A percentile compares a stretch with the other conserved stretches of the same genome.
Conservation (phyloP, 2,113 vertebrate genomes). For the Dryoscopus gambensis region DNA sequence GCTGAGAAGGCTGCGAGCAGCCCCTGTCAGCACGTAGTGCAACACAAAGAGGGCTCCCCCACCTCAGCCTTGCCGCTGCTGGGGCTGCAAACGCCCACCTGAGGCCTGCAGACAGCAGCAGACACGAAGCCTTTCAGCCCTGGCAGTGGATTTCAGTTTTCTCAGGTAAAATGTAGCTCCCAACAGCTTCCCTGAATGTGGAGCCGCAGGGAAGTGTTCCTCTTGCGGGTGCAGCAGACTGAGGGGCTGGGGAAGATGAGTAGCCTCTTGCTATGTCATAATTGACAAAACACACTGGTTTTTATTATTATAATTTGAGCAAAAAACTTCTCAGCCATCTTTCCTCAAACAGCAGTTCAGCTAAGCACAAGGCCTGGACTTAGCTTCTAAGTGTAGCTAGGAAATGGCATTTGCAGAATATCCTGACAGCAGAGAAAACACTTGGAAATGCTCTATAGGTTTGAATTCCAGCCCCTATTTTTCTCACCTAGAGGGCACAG, state of each 20-base stretch:
- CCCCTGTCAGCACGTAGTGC: neutral
- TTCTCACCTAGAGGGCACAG: constrained; percentile 32
- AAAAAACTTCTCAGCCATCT: constrained; percentile 45
- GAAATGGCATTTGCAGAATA: constrained; percentile 49
- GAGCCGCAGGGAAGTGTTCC: neutral
- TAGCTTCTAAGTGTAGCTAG: constrained; percentile 49
- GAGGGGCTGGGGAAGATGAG: neutral
- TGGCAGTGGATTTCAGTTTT: neutral
- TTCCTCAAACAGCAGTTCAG: constrained; percentile 55
- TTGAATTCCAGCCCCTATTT: constrained; percentile 36
- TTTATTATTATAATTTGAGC: constrained; percentile 36
- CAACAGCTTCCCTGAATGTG: neutral
- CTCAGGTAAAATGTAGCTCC: neutral
- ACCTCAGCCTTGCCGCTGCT: neutral
- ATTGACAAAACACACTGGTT: constrained; percentile 29
- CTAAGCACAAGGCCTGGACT: constrained; percentile 50
- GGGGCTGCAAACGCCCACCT: neutral
- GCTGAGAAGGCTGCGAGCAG: constrained; percentile 22
- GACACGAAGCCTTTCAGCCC: neutral
- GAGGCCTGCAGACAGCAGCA: neutral
- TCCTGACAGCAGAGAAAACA: constrained; percentile 26
- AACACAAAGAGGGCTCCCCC: neutral
- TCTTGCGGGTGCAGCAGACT: neutral
- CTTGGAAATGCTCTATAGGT: neutral
- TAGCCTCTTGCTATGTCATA: constrained; percentile 11